Percentiles rank a stretch among this genome's conserved stretches.
These are phyloP conservation scores for Globodera ellingtonae DNA, from an alignment of 1,140 invertebrate genomes.

Conservation along the genomic window DNA sequence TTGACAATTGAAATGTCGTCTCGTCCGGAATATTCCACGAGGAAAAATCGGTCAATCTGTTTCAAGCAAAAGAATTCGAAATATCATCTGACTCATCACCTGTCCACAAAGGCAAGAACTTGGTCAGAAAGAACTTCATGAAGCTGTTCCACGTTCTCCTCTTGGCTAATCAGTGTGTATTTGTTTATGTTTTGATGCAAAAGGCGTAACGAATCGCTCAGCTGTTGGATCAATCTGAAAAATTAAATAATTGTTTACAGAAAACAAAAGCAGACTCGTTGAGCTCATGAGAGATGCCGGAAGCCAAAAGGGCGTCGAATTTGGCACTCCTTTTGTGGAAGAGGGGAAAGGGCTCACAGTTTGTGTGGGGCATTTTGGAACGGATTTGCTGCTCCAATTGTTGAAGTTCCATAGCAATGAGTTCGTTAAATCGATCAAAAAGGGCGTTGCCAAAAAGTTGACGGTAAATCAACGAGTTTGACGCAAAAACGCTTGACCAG, in stretches of 20 bases:
- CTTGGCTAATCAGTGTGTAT: conserved; percentile 43
- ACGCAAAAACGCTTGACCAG: conserved; percentile 35
- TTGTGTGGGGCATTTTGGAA: conserved; percentile 29
- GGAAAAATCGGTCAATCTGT: conserved; percentile 25
- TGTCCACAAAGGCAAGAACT: conserved; percentile 46
- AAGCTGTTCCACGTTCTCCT: conserved; percentile 40
- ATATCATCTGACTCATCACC: conserved; percentile 25
- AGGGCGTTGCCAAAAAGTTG: conserved; percentile 43
- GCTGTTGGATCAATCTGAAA: conserved; percentile 38
- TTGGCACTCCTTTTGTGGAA: conserved; percentile 48
- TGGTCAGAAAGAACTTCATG: conserved; percentile 36
- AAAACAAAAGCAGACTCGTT: conserved; percentile 31
- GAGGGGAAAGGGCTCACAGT: conserved; percentile 48
- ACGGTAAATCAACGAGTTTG: conserved; percentile 38
- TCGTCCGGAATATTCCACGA: not conserved
- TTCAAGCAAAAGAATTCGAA: not conserved
- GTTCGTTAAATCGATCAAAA: conserved; percentile 37
- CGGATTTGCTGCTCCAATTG: conserved; percentile 41
- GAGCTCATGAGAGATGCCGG: conserved; percentile 52
- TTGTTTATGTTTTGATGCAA: conserved; percentile 38
- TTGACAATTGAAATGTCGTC: not conserved
- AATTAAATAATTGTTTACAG: conserved; percentile 7
- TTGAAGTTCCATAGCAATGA: conserved; percentile 40
- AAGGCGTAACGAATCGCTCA: conserved; percentile 31
- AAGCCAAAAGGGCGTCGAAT: conserved; percentile 48